Evolutionary conservation across 2,113 vertebrate genomes (phyloP).

Genomic region (Hipposideros armiger): DNA sequence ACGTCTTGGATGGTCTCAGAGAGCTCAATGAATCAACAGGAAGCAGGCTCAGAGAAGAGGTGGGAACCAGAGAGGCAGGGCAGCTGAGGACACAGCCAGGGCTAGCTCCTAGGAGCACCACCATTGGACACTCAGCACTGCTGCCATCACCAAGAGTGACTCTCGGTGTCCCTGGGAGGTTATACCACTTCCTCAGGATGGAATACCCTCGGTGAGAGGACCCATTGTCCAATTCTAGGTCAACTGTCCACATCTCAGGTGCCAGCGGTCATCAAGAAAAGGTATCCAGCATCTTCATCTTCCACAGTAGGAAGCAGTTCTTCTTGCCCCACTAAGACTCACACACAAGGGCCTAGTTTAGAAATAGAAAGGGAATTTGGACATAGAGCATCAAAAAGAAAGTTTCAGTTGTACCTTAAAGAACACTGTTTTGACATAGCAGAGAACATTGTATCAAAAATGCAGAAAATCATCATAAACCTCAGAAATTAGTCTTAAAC

Average conservation of each 20-base stretch:
- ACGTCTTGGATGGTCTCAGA: not conserved
- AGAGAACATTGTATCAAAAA: not conserved
- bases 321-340: not conserved
- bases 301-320: not conserved
- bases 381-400: not conserved
- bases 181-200: not conserved
- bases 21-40: not conserved
- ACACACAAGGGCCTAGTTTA: not conserved
- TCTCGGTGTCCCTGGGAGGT: not conserved
- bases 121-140: accelerated
- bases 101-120: not conserved
- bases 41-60: not conserved
- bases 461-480: not conserved
- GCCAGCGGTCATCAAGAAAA: not conserved
- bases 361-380: not conserved
- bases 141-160: not conserved
- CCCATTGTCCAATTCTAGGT: not conserved
- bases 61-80: not conserved
- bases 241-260: not conserved
- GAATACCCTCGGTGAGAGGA: not conserved
- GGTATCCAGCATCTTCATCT: not conserved
- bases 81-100: not conserved
- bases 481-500: not conserved
- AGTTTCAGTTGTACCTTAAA: not conserved
- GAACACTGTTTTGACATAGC: not conserved